A percentile compares a stretch with the other conserved stretches of the same genome.
These are phyloP conservation scores for Thymelicus lineola DNA, from an alignment of 2,888 invertebrate species.

Conservation along the genomic window DNA sequence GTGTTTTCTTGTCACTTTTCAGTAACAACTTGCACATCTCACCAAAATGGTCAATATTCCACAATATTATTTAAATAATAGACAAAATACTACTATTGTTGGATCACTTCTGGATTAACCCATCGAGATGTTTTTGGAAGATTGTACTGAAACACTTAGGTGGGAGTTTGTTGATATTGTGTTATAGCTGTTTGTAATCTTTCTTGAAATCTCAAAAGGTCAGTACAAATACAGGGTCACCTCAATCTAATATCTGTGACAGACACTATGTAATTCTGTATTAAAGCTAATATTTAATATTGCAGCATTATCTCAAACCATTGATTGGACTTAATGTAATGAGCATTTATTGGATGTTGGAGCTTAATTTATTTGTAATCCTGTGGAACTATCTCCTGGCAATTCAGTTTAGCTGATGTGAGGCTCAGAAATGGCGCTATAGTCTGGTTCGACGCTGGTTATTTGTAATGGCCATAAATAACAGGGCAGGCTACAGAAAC, in stretches of 20 bases:
- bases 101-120: conserved; percentile 49
- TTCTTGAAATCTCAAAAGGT: conserved; percentile 64
- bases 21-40: conserved; percentile 74
- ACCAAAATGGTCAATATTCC: conserved; percentile 68
- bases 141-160: conserved; percentile 49
- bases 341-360: conserved; percentile 79
- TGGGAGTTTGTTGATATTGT: conserved; percentile 55
- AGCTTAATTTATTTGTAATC: conserved; percentile 75
- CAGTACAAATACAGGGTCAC: conserved; percentile 77
- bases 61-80: conserved; percentile 54
- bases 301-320: conserved; percentile 81
- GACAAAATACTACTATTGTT: conserved; percentile 46
- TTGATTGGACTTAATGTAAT: conserved; percentile 80
- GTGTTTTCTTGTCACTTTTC: conserved; percentile 80
- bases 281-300: conserved; percentile 84
- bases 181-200: conserved; percentile 44
- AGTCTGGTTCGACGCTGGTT: conserved; percentile 59
- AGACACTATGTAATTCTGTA: conserved; percentile 71
- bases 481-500: conserved; percentile 54
- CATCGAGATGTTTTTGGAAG: conserved; percentile 50
- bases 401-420: conserved; percentile 74
- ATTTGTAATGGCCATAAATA: conserved; percentile 54
- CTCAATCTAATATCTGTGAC: conserved; percentile 69
- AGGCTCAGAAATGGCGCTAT: conserved; percentile 63
- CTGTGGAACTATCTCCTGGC: conserved; percentile 68